phyloP scores from a whole-genome alignment of 1,140 invertebrate genomes.

The Melanaphis sacchari region DNA sequence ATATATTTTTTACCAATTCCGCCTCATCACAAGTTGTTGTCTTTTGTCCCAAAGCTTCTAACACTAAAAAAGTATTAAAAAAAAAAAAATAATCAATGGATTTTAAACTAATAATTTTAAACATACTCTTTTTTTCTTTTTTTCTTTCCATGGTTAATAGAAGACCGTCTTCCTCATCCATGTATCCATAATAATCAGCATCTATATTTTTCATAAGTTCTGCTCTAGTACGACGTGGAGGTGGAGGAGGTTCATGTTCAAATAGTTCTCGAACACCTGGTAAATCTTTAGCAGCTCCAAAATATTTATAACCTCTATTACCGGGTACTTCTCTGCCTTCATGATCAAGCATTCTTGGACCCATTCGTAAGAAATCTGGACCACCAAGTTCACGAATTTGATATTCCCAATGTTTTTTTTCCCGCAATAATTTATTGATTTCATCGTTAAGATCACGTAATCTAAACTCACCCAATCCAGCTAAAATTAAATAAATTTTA shows the following conservation, averaged over 20 bases:
- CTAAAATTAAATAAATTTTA: constrained; percentile 65
- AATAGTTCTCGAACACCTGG: constrained; percentile 97
- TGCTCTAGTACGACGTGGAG: constrained; percentile 88
- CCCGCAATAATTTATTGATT: constrained; percentile 96
- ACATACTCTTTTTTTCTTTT: constrained; percentile 74
- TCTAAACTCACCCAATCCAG: constrained; percentile 96
- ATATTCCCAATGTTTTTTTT: constrained; percentile 97
- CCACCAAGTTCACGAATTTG: constrained; percentile 95
- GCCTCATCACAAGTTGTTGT: not conserved
- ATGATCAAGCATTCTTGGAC: constrained; percentile 93
- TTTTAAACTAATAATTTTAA: not conserved
- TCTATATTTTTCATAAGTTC: constrained; percentile 98
- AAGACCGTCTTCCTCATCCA: constrained; percentile 97
- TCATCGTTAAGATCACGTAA: constrained; percentile 99
- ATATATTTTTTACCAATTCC: constrained; percentile 21
- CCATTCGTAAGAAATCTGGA: constrained; percentile 90
- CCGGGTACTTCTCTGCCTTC: constrained; percentile 97
- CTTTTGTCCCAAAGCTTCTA: constrained; percentile 40
- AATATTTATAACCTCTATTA: constrained; percentile 98
- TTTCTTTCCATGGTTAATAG: constrained; percentile 86
- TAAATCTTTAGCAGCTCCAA: constrained; percentile 98
- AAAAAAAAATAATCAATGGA: not conserved
- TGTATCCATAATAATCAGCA: constrained; percentile 98
- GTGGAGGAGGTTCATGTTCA: constrained; percentile 90
- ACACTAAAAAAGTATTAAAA: constrained; percentile 24